Base-by-base conservation (phyloP, 2,888 invertebrate genomes). In the Sussaba pulchella region DNA sequence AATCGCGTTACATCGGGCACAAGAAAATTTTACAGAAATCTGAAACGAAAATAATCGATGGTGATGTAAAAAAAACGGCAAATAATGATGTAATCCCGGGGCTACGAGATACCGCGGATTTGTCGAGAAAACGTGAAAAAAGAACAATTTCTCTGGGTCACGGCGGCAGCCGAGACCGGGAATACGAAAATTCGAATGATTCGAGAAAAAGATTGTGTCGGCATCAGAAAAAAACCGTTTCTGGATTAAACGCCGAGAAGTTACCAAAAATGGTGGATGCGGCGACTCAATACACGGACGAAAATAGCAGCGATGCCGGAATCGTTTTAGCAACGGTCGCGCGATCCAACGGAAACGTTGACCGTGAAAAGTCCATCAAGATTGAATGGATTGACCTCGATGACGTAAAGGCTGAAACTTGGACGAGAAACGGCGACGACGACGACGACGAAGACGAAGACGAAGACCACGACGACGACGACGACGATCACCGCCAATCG, bases 281-380 rank as follows among this genome's bases (percentile, higher is more conserved):
- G 1, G 84, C 85, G 41, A 88, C 86, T 1, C 92, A 92, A 31
- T 91, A 91, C 67, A 84, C 84, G 2, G 75, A 88, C 31, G 31
- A 31, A 6, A 31, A 31, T 5, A 31, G 6, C n/a, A n/a, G n/a
- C n/a, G n/a, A n/a, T n/a, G n/a, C n/a, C n/a, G n/a, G n/a, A n/a
- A n/a, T n/a, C n/a, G n/a, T n/a, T n/a, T n/a, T n/a, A n/a, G n/a
- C n/a, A n/a, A n/a, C n/a, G n/a, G 39, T 70, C 21, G 45, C 52
- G 10, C 10, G 39, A 14, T n/a, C 39, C 8, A 24, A n/a, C 52
- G 21, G 8, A 3, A 47, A 10, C 47, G 52, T 26, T 50, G 66
- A 52, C 41, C 76, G 6, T 5, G 19, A 59, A 4, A 64, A 79
- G 54, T 9, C 50, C 10, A 39, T 85, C 0, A 87, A 88, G 64